phyloP scores from a whole-genome alignment of 2,113 vertebrate genomes.

The Stegastes partitus region DNA sequence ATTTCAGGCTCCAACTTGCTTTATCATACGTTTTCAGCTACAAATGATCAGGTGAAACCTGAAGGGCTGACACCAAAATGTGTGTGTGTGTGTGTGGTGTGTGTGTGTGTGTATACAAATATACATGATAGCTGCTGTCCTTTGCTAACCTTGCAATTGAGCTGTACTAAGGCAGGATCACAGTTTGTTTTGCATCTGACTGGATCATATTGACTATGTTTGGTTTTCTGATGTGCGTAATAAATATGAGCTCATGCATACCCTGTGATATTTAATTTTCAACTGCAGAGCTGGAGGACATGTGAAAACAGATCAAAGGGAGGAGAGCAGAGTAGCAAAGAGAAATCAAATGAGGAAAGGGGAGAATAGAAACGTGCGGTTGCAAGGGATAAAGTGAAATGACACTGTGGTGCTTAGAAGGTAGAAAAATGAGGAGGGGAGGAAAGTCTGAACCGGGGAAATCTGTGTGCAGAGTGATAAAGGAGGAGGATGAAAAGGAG shows the following conservation, averaged over 20 bases:
- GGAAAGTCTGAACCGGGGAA: conserved; percentile 2
- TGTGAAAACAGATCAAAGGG: not conserved
- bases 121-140: not conserved
- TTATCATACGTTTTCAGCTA: not conserved
- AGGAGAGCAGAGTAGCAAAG: too few species aligned
- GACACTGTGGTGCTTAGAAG: not conserved
- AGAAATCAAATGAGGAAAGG: not conserved
- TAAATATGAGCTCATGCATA: too few species aligned
- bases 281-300: not conserved
- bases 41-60: not conserved
- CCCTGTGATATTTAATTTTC: not conserved
- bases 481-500: conserved; percentile 49
- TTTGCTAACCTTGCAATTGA: conserved; percentile 8
- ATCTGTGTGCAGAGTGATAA: conserved; percentile 32
- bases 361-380: not conserved
- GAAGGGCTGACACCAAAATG: not conserved
- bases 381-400: conserved; percentile 5
- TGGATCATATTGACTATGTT: too few species aligned
- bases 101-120: too few species aligned
- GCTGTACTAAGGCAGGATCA: too few species aligned
- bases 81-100: not conserved
- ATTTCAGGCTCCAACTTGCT: not conserved
- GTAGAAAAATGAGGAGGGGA: not conserved
- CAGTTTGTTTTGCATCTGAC: too few species aligned
- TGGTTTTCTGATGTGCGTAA: too few species aligned